Evolutionary conservation across 2,888 invertebrate genomes (phyloP).

Genomic region (Hirtodrosophila duncani): DNA sequence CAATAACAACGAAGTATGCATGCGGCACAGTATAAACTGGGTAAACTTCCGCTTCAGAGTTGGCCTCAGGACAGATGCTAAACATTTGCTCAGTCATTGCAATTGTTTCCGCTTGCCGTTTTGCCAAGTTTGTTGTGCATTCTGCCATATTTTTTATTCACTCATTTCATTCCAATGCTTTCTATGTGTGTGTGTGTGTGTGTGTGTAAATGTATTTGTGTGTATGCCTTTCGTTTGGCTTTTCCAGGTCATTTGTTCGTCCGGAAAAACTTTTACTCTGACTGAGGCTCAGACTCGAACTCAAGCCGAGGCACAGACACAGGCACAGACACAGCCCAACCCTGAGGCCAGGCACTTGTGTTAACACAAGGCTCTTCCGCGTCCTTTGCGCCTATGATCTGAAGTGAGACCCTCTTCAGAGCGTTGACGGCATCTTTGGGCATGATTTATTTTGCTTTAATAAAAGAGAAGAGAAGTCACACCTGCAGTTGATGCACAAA

Average conservation of each 20-base stretch:
- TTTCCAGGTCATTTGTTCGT: constrained; percentile 66
- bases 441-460: constrained; percentile 61
- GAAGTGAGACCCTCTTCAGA: constrained; percentile 46
- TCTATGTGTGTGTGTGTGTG: too few species aligned
- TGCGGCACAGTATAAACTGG: too few species aligned
- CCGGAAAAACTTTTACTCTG: constrained; percentile 50
- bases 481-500: constrained; percentile 36
- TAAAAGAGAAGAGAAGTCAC: constrained; percentile 37
- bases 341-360: constrained; percentile 56
- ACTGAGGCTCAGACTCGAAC: background rate
- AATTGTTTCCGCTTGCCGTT: constrained; percentile 63
- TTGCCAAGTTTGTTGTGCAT: constrained; percentile 40
- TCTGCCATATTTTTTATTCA: constrained; percentile 26
- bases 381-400: constrained; percentile 23
- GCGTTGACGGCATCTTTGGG: constrained; percentile 45
- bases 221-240: constrained; percentile 63
- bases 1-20: constrained; percentile 40
- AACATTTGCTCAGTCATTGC: constrained; percentile 70
- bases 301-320: constrained; percentile 1
- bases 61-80: constrained; percentile 57
- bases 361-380: constrained; percentile 40
- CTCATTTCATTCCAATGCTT: too few species aligned
- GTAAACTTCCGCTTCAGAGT: too few species aligned
- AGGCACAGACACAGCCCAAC: constrained; percentile 19
- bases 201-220: too few species aligned